Evolutionary conservation across 2,797 vertebrate species (phyloP).

Genomic region (Epinephelus awoara): DNA sequence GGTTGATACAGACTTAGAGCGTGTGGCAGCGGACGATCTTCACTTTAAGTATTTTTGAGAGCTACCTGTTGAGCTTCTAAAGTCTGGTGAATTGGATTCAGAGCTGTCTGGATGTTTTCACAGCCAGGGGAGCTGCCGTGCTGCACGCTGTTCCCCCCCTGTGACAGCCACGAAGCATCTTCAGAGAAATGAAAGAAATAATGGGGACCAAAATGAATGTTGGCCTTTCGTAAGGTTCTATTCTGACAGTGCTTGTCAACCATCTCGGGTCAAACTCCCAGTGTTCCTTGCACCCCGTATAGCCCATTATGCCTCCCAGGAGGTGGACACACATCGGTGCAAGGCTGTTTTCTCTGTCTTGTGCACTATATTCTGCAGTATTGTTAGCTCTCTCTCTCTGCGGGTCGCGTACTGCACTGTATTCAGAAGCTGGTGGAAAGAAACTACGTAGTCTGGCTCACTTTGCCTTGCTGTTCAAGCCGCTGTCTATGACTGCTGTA

Average conservation of each 20-base stretch:
- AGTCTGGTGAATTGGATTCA: conserved; percentile 8
- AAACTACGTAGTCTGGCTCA: no score
- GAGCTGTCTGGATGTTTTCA: conserved; percentile 8
- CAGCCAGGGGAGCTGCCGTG: neutral
- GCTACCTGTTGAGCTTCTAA: conserved; percentile 2
- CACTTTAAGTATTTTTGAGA: neutral
- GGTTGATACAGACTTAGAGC: conserved; percentile 32
- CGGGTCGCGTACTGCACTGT: conserved; percentile 11
- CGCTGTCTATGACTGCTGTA: conserved; percentile 74
- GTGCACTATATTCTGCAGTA: conserved; percentile 35
- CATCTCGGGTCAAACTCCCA: conserved; percentile 13
- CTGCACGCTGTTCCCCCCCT: conserved; percentile 4
- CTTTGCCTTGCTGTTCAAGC: conserved; percentile 10
- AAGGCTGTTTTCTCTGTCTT: conserved; percentile 1
- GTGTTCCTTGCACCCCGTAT: conserved; percentile 11
- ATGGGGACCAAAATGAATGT: conserved; percentile 65
- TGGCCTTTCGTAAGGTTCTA: neutral
- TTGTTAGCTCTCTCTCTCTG: conserved; percentile 12
- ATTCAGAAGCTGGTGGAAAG: no score
- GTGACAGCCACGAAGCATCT: neutral
- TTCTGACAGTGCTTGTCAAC: conserved; percentile 27
- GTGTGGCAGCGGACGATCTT: conserved; percentile 11
- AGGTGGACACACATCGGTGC: neutral
- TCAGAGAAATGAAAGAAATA: conserved; percentile 13
- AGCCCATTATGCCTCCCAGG: neutral